Evolutionary conservation across 1,140 invertebrate genomes (phyloP), one percentile per base, ranked within the genome.

Genomic region (Drosophila sulfurigaster): DNA sequence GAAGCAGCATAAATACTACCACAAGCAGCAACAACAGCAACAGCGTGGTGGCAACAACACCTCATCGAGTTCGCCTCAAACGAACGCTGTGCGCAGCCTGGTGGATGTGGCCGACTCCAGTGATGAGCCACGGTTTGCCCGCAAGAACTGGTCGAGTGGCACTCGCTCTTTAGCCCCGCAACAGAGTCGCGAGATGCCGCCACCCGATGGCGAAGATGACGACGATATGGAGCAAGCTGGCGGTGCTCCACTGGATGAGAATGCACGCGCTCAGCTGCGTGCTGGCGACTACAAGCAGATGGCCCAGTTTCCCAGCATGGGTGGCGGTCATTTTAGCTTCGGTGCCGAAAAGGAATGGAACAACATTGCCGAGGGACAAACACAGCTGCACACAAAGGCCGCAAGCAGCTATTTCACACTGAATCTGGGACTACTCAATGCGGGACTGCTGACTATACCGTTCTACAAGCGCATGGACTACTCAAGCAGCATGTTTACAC

Each of bases 401-500:
- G 82, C 81, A 13, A 80, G 69, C 51, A 65, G 75, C 1, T 91
- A 91, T 25, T 92, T 92, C 13, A 91, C 86, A 4, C 59, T 92
- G 0, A 92, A 92, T 76, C 64, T 92, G 0, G 72, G 74, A 5
- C 56, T 89, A 1, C 60, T 92, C 0, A 91, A 82, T 43, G 70
- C 64, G 3, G 91, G 91, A 5, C 64, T 92, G 5, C 82, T 91
- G 52, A 92, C 91, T 5, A 92, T 92, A 28, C 91, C 91, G 0
- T 92, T 92, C 25, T 86, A 92, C 71, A 92, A 92, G 58, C 91
- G 91, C 25, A 92, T 92, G 91, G 91, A 92, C 43, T 92, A 91
- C 69, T 25, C 82, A 0, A 58, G 80, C 0, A 49, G 52, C 1
- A 69, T 91, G 82, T 92, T 92, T 46, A 90, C 80, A 0, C 78